Conservation (phyloP, 53 echinoderm and acorn worm genomes). For the Echinometra lucunter region DNA sequence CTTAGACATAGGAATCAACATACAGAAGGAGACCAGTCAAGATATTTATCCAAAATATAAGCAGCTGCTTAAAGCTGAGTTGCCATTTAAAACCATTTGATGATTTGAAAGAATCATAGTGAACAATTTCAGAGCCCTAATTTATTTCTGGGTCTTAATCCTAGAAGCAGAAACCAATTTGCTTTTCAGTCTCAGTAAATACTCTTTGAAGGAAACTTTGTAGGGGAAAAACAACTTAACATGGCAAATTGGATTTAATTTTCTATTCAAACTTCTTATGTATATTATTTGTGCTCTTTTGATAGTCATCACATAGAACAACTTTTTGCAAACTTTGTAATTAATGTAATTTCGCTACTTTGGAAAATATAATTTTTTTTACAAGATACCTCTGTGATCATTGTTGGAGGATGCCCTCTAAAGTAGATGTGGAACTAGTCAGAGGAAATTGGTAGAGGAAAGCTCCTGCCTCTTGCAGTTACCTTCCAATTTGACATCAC, state of each 20-base stretch:
- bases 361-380: no score
- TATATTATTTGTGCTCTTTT: no score
- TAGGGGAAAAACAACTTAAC: no score
- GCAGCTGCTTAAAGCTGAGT: not conserved
- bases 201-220: not conserved
- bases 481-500: no score
- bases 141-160: not conserved
- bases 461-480: no score
- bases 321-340: no score
- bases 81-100: not conserved
- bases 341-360: no score
- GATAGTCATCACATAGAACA: no score
- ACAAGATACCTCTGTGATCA: no score
- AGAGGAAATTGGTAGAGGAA: no score
- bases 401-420: not conserved
- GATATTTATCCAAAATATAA: not conserved
- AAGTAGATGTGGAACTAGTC: not conserved
- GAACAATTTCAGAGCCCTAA: not conserved
- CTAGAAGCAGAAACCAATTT: not conserved
- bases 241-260: no score
- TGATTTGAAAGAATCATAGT: not conserved
- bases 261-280: no score
- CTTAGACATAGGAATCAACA: constrained; percentile 6
- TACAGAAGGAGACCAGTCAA: not conserved
- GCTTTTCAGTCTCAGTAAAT: not conserved